Percentiles rank a stretch among this genome's conserved stretches.
These are phyloP conservation scores for Ditylenchus weischeri DNA, from an alignment of 2,888 invertebrate species.

Conservation along the genomic window DNA sequence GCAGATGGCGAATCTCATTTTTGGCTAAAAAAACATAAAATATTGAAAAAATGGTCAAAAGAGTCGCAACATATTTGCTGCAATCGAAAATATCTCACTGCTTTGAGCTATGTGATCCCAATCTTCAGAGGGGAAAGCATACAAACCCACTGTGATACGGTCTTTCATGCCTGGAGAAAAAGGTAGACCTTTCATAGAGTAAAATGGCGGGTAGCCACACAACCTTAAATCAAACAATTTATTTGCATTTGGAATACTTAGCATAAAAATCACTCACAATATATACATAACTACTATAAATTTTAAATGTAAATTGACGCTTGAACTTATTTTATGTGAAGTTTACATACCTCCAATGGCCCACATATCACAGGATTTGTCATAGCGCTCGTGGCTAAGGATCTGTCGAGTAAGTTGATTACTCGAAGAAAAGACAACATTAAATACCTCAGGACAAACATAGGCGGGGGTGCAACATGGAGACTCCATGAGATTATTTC, in stretches of 20 bases:
- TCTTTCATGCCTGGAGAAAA: slow-evolving; percentile 96
- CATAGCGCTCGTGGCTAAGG: slow-evolving; percentile 91
- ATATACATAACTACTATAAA: slow-evolving; percentile 98
- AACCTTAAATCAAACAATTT: slow-evolving; percentile 64
- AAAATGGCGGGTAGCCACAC: slow-evolving; percentile 98
- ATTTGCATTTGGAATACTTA: not conserved
- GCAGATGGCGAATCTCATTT: slow-evolving; percentile 46
- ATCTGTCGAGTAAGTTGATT: slow-evolving; percentile 26
- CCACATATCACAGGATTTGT: slow-evolving; percentile 99
- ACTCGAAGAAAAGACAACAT: not conserved
- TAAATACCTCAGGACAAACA: slow-evolving; percentile 66
- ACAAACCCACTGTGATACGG: slow-evolving; percentile 86
- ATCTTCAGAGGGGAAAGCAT: slow-evolving; percentile 91
- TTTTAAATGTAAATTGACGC: not conserved
- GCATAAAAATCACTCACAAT: slow-evolving; percentile 66
- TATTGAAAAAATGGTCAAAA: too few species aligned
- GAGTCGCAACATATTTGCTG: too few species aligned
- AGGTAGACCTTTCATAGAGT: slow-evolving; percentile 91
- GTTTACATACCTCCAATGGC: slow-evolving; percentile 63
- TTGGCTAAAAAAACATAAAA: slow-evolving; percentile 42
- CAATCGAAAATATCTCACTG: slow-evolving; percentile 61
- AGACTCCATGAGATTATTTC: slow-evolving; percentile 80
- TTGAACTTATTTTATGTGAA: not conserved
- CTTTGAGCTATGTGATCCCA: slow-evolving; percentile 88
- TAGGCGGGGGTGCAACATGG: slow-evolving; percentile 99